A percentile compares a stretch with the other conserved stretches of the same genome.
phyloP scores from a whole-genome alignment of 2,888 invertebrate genomes.

The Andrena trimmerana region DNA sequence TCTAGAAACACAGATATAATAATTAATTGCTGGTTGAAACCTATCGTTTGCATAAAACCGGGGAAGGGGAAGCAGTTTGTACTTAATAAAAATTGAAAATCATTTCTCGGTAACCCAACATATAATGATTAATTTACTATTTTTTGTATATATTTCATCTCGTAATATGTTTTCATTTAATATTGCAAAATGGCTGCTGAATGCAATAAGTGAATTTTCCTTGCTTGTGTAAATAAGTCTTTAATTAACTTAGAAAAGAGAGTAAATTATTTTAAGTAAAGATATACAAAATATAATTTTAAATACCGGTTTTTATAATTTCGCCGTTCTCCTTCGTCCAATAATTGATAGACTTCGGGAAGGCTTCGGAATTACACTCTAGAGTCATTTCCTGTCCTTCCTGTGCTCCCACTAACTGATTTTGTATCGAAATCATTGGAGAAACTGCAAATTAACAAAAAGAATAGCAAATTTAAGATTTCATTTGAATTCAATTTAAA shows the following conservation, averaged over 20 bases:
- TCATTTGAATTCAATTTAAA: not conserved
- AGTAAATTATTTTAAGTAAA: no score
- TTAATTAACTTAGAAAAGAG: not conserved
- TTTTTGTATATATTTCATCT: not conserved
- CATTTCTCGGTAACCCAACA: no score
- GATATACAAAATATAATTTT: no score
- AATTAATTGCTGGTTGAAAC: no score
- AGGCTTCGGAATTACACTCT: conserved; percentile 94
- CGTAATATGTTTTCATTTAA: not conserved
- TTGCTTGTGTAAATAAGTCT: not conserved
- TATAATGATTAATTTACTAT: no score
- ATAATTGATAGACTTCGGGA: conserved; percentile 94
- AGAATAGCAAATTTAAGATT: not conserved
- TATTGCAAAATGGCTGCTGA: not conserved
- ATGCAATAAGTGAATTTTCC: not conserved
- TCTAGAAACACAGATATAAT: no score
- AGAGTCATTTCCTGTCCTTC: conserved; percentile 91
- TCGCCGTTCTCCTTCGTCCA: conserved; percentile 92
- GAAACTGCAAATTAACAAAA: conserved; percentile 88
- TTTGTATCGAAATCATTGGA: conserved; percentile 93
- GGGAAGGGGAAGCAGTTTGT: no score
- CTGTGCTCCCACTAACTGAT: conserved; percentile 93
- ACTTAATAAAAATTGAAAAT: no score
- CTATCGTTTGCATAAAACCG: no score
- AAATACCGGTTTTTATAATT: conserved; percentile 90